Conservation (phyloP, 92 coral and sea anemone species). For the Porites evermanni region DNA sequence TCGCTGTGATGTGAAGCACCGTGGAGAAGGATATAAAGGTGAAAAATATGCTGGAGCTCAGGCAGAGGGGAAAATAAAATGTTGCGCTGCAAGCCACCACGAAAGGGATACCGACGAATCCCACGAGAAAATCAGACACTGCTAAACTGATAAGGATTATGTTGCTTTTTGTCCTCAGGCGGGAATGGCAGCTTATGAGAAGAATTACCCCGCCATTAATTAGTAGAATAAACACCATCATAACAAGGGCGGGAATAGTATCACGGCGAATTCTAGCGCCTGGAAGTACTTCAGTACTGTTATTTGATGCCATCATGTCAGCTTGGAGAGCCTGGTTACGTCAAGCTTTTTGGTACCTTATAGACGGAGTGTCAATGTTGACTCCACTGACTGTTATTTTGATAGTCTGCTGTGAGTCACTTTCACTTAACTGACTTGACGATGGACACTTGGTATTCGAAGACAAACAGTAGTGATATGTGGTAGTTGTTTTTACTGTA, state of each 20-base stretch:
- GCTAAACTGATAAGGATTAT: constrained; percentile 49
- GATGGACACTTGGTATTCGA: too few relatives aligned
- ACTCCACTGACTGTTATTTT: background rate
- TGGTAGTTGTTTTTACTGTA: too few relatives aligned
- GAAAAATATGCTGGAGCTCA: constrained; percentile 16
- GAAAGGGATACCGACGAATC: constrained; percentile 37
- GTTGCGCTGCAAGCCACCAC: constrained; percentile 22
- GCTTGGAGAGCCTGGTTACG: background rate
- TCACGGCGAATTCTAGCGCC: background rate
- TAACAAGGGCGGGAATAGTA: constrained; percentile 24
- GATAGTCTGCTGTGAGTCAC: background rate
- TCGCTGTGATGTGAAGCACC: constrained; percentile 40
- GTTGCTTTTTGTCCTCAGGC: constrained; percentile 37
- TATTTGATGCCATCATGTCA: background rate
- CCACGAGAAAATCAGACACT: constrained; percentile 48
- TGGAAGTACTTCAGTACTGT: background rate
- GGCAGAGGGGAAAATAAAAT: background rate
- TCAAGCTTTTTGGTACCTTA: too few relatives aligned
- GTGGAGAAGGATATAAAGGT: constrained; percentile 34
- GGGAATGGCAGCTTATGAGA: constrained; percentile 17
- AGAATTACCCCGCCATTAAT: constrained; percentile 35
- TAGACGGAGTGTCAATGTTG: background rate
- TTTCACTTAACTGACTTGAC: too few relatives aligned
- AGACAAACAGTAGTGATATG: too few relatives aligned
- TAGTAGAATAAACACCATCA: constrained; percentile 12